Evolutionary conservation across 53 echinoderm and acorn worm species (phyloP), one percentile per base, ranked within the genome.

Genomic region (Patiria pectinifera): DNA sequence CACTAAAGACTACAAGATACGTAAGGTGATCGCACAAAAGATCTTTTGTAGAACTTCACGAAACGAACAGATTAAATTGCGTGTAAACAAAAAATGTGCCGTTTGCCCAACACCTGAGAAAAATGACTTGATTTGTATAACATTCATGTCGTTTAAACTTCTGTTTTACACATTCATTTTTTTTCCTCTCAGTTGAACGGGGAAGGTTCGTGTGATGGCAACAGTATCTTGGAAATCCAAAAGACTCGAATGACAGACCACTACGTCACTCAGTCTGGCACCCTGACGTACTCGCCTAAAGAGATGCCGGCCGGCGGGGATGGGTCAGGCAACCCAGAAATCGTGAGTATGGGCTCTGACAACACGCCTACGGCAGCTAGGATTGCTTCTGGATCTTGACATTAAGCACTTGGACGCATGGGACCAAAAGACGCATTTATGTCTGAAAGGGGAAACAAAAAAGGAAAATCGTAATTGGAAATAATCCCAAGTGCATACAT

Each of bases 201-300:
- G 21, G 62, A 74, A 43, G 91, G 91, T 0, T 62, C 15, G 0
- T 91, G 90, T 13, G 78, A 91, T 25, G 45, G 84, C 45, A 0
- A 16, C 49, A 46, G 48, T 18, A 21, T 91, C 18, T 45, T 85
- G 10, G 84, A 91, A 25, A 11, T 53, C 4, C 90, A 84, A 61
- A 62, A 43, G 45, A 22, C 47, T 13, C 62, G 53, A 83, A 45
- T 93, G 75, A 78, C 22, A 76, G 91, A 85, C 18, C 91, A 91
- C 9, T 85, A 93, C 35, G 10, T 93, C 7, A 72, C 59, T 48
- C 26, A 71, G 76, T 60, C 93, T 77, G 84, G 84, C 46, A 69
- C 59, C 71, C 82, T 89, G 45, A 62, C 82, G 0, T 82, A 76
- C n/a, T 11, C 82, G 14, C 19, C 69, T 11, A 22, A 69, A 53